Base-by-base conservation (phyloP, 2,888 invertebrate genomes). In the Drosophila buzzatii region DNA sequence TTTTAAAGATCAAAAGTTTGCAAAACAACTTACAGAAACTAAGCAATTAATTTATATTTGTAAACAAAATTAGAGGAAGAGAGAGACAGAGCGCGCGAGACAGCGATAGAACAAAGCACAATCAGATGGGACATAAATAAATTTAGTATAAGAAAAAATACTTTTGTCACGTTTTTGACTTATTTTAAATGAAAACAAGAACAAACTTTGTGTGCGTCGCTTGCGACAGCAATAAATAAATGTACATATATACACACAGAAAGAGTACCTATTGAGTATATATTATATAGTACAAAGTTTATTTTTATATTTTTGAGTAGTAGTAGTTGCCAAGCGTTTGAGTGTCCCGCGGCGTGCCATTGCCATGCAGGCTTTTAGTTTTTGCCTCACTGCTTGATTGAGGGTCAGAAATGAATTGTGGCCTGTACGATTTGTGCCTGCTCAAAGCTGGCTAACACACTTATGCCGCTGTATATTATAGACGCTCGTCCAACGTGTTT, bases 101-200 rank as follows among this genome's bases (percentile, higher is more conserved):
- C 8, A 20, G 20, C 18, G 18, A 18, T 12, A 18, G 31, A 18
- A 4, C 3, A 52, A 20, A 53, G 12, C 20, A 61, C 10, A 16
- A 37, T 23, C 53, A n/a, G 70, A 63, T 51, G 55, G 51, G 8
- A 33, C 44, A 61, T 53, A 66, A 70, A 78, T 59, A 69, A 67
- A 58, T 67, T 42, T 0, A 41, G 42, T 23, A 47, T 62, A 53
- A 47, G 55, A 70, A n/a, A 7, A 59, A 67, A 63, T 66, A 75
- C 52, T 58, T 49, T 73, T 77, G 85, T 85, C 87, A 89, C 85
- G 85, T 84, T 85, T 83, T 79, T 77, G 79, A 74, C 79, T 89
- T 67, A 73, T 73, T 82, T 82, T 20, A 31, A 60, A 41, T 52
- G 62, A 33, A 60, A 45, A 20, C 33, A 57, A 79, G 14, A 64